These are phyloP conservation scores for Sibirionetta formosa DNA, from an alignment of 2,797 vertebrate species.

Conservation along the genomic window DNA sequence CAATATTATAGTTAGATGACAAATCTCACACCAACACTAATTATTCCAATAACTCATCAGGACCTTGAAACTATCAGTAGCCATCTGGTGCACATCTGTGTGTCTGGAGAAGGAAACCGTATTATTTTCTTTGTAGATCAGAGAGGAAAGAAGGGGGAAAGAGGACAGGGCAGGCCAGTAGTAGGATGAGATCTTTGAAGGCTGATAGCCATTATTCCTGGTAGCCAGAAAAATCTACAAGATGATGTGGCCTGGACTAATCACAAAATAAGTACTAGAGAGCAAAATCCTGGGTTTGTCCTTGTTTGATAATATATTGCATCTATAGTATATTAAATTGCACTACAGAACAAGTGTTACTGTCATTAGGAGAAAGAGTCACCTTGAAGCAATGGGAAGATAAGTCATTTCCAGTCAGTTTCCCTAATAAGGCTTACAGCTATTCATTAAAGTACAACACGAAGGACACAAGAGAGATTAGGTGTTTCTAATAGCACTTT, in stretches of 20 bases:
- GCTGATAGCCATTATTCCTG: neutral
- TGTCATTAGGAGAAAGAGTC: constrained; percentile 47
- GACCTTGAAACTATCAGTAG: constrained; percentile 49
- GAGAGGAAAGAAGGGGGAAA: neutral
- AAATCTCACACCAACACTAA: constrained; percentile 47
- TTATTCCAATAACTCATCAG: constrained; percentile 59
- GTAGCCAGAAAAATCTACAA: neutral
- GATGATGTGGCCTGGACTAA: neutral
- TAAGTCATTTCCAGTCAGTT: constrained; percentile 50
- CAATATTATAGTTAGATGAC: neutral
- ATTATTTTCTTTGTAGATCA: constrained; percentile 23
- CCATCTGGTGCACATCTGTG: constrained; percentile 63
- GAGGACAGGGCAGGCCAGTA: neutral
- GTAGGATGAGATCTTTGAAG: neutral
- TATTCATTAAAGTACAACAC: neutral
- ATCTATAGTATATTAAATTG: neutral
- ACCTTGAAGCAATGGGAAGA: constrained; percentile 48
- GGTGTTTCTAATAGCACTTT: neutral
- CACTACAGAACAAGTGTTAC: constrained; percentile 12
- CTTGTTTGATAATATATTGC: neutral
- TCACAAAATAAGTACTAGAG: neutral
- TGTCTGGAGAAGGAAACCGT: neutral
- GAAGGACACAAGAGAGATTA: neutral
- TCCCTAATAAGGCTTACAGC: constrained; percentile 13
- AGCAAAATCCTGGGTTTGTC: neutral